Evolutionary conservation across 2,888 invertebrate species (phyloP).

Genomic region (Limnephilus rhombicus): DNA sequence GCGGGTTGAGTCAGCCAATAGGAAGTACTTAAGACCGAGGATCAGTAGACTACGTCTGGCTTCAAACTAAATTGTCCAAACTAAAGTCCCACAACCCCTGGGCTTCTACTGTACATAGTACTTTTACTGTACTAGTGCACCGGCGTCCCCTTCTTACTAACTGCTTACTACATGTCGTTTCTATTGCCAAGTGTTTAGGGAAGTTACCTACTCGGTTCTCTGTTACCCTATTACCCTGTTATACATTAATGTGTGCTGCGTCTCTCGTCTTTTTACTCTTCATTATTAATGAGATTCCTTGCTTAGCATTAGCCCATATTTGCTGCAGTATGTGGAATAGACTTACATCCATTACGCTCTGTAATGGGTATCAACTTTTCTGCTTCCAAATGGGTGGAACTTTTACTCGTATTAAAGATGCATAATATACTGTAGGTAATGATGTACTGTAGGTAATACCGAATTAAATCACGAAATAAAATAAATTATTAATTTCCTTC

Average conservation of each 20-base stretch:
- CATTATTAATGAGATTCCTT: background rate
- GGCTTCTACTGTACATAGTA: slow-evolving; percentile 7
- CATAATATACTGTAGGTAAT: background rate
- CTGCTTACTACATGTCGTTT: background rate
- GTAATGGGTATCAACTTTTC: background rate
- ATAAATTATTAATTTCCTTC: too few relatives aligned
- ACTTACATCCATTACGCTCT: background rate
- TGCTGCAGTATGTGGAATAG: too few relatives aligned
- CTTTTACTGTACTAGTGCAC: slow-evolving; percentile 3
- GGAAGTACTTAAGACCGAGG: slow-evolving; percentile 65
- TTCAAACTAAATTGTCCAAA: slow-evolving; percentile 64
- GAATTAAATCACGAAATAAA: background rate
- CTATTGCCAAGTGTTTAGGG: slow-evolving; percentile 8
- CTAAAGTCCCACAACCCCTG: slow-evolving; percentile 57
- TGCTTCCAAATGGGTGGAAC: background rate
- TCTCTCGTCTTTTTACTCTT: background rate
- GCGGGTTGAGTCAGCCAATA: slow-evolving; percentile 62
- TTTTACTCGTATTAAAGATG: too few relatives aligned
- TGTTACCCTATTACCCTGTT: background rate
- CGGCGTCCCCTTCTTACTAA: background rate
- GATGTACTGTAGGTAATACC: background rate
- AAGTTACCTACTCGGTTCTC: background rate
- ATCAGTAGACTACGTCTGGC: slow-evolving; percentile 61
- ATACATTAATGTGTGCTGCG: background rate
- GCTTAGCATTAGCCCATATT: too few relatives aligned